These are phyloP conservation scores for Vanacampus margaritifer DNA, from an alignment of 2,113 vertebrate species.

Conservation along the genomic window DNA sequence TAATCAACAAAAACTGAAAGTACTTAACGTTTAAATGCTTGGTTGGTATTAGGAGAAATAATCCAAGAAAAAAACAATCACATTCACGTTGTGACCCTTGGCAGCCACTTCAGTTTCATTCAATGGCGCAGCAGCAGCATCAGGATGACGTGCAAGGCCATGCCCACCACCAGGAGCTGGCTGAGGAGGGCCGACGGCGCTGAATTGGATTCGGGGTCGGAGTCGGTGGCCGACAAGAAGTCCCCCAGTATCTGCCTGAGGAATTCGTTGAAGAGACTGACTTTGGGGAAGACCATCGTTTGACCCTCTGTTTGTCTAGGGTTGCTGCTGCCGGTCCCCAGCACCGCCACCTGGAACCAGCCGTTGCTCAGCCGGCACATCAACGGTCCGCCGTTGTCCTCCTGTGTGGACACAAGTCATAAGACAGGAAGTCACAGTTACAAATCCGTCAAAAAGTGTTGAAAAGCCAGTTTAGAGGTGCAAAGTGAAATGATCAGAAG, in stretches of 20 bases:
- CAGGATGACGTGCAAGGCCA: not conserved
- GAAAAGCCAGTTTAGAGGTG: not conserved
- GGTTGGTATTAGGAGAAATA: not conserved
- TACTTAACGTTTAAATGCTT: not conserved
- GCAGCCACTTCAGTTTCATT: not conserved
- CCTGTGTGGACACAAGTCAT: constrained; percentile 28
- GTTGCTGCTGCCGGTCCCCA: not conserved
- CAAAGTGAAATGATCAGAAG: not conserved
- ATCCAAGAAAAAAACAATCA: not conserved
- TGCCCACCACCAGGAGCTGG: not conserved
- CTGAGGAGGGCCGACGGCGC: not conserved
- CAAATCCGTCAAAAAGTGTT: too few relatives aligned
- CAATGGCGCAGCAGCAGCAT: not conserved
- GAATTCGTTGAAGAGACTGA: not conserved
- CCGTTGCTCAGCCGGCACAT: constrained; percentile 40
- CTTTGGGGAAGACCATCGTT: not conserved
- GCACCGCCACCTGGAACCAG: constrained; percentile 53
- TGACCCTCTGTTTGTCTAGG: rapidly evolving
- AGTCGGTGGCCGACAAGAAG: constrained; percentile 19
- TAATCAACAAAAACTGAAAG: too few relatives aligned
- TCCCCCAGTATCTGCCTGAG: not conserved
- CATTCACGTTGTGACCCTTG: not conserved
- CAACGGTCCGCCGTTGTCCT: constrained; percentile 40
- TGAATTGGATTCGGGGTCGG: not conserved
- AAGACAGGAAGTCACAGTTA: not conserved